Evolutionary conservation across 2,113 vertebrate genomes (phyloP).

Genomic region (Willisornis vidua): DNA sequence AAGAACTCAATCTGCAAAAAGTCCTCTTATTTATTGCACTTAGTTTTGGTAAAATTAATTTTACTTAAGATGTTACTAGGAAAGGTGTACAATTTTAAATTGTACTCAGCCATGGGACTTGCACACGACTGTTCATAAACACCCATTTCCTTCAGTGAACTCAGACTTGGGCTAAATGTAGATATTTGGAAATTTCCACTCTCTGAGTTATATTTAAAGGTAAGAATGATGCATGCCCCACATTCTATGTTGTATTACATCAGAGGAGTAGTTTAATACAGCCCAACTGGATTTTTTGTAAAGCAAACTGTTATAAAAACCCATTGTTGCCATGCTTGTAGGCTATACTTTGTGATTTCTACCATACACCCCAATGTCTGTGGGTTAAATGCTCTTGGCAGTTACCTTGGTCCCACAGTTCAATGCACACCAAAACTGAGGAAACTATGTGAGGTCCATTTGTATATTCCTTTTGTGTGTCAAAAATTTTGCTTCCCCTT

Average conservation of each 20-base stretch:
- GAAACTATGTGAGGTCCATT: not conserved
- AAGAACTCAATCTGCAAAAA: not conserved
- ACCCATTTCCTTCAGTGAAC: not conserved
- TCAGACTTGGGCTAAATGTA: not conserved
- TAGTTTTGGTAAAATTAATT: not conserved
- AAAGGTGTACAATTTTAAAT: not conserved
- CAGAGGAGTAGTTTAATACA: not conserved
- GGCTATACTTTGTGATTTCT: not conserved
- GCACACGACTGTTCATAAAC: not conserved
- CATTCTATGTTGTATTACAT: not conserved
- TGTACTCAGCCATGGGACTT: not conserved
- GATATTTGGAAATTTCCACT: not conserved
- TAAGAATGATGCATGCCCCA: not conserved
- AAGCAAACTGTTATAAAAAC: not conserved
- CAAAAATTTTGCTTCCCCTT: not conserved
- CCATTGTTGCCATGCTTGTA: not conserved
- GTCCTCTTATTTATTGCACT: not conserved
- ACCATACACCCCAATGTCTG: not conserved
- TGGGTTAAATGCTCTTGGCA: not conserved
- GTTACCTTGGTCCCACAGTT: not conserved
- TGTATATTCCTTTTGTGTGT: not conserved
- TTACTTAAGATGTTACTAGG: not conserved
- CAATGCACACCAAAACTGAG: not conserved
- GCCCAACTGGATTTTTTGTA: not conserved
- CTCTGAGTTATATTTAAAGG: not conserved